Conservation (phyloP, 2,888 invertebrate species). For the Euspilapteryx auroguttella region DNA sequence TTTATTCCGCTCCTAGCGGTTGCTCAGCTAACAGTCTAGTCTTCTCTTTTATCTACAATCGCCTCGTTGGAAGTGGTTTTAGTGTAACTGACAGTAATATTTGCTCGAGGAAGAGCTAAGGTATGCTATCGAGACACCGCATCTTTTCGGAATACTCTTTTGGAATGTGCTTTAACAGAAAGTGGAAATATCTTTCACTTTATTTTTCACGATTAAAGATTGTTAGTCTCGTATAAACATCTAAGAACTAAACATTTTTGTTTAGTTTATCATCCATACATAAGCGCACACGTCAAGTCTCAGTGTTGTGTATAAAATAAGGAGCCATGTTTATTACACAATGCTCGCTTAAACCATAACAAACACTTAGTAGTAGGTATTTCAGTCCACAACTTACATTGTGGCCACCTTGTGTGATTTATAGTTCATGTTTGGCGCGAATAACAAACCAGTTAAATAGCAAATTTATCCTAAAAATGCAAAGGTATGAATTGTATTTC, state of each 20-base stretch:
- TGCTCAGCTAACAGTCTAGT: no score
- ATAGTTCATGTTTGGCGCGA: conserved; percentile 1
- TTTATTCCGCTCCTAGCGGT: no score
- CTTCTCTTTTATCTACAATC: conserved; percentile 9
- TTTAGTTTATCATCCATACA: conserved; percentile 7
- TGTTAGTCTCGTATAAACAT: background rate
- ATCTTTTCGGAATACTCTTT: conserved; percentile 12
- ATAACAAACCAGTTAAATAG: background rate
- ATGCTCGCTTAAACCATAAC: conserved; percentile 6
- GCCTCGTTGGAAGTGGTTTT: conserved; percentile 8
- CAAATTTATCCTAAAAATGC: background rate
- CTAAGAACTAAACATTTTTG: background rate
- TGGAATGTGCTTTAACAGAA: no score
- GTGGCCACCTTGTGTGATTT: conserved; percentile 3
- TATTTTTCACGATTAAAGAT: background rate
- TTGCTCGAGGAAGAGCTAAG: conserved; percentile 13
- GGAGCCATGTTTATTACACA: conserved; percentile 5
- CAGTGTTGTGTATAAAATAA: conserved; percentile 3
- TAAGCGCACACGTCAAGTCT: conserved; percentile 2
- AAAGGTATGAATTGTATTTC: no score
- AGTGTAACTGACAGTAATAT: conserved; percentile 19
- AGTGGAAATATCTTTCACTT: no score
- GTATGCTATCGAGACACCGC: conserved; percentile 9
- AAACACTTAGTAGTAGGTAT: conserved; percentile 4
- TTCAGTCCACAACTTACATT: conserved; percentile 2